Evolutionary conservation across 1,140 invertebrate genomes (phyloP).

Genomic region (Callitettix versicolor): DNA sequence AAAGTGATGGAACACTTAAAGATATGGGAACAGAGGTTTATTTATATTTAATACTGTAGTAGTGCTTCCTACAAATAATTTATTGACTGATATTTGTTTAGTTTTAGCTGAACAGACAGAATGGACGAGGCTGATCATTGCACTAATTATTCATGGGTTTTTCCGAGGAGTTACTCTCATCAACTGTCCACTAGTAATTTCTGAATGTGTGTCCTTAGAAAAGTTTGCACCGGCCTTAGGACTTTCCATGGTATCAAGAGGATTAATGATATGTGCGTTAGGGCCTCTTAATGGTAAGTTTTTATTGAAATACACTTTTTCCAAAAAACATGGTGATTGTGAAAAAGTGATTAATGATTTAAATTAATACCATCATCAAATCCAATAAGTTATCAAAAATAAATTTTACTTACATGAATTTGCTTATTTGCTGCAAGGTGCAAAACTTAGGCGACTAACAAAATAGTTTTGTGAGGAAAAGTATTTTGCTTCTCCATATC

Average conservation of each 20-base stretch:
- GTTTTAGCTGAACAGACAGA: slow-evolving; percentile 54
- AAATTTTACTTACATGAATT: too few species aligned
- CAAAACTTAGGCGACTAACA: too few species aligned
- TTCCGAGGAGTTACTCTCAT: slow-evolving; percentile 59
- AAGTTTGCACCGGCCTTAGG: slow-evolving; percentile 64
- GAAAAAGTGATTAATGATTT: not conserved
- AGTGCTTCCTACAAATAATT: too few species aligned
- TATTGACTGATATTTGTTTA: too few species aligned
- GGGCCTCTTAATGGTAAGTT: slow-evolving; percentile 58
- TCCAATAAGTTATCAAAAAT: too few species aligned
- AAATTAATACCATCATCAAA: not conserved
- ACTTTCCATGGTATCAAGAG: slow-evolving; percentile 64
- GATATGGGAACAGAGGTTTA: too few species aligned
- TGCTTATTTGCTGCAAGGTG: not conserved
- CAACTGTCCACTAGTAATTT: slow-evolving; percentile 61
- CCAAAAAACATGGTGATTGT: not conserved
- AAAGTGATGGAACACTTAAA: too few species aligned
- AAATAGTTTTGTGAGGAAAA: too few species aligned
- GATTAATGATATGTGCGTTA: slow-evolving; percentile 52
- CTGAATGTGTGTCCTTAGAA: slow-evolving; percentile 58
- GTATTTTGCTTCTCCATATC: too few species aligned
- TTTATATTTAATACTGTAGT: too few species aligned
- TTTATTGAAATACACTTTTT: not conserved
- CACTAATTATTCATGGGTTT: slow-evolving; percentile 58
- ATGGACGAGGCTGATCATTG: slow-evolving; percentile 49